Evolutionary conservation across 2,797 vertebrate species (phyloP).

Genomic region (Aphelocoma californica): DNA sequence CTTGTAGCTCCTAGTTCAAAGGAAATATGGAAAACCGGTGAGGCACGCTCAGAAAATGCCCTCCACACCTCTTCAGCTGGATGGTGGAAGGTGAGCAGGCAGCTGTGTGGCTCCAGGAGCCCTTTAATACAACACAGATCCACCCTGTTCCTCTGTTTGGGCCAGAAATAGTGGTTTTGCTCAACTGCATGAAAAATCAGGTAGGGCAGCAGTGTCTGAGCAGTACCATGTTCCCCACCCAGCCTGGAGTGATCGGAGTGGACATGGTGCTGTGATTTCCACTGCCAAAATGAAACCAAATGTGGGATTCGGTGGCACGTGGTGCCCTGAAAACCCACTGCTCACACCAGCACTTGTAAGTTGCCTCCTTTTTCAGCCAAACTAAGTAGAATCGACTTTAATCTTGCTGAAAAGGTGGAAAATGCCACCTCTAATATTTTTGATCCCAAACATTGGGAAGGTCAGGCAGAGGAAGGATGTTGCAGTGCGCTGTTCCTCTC

Average conservation of each 20-base stretch:
- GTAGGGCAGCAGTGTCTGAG: background rate
- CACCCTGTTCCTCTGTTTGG: background rate
- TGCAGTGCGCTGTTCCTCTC: fast-evolving
- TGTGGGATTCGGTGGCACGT: fast-evolving
- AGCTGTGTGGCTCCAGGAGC: background rate
- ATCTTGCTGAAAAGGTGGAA: fast-evolving
- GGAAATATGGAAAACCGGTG: background rate
- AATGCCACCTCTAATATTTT: background rate
- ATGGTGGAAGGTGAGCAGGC: background rate
- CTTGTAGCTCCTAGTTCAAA: background rate
- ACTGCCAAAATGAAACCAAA: background rate
- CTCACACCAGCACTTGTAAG: background rate
- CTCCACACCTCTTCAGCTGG: background rate
- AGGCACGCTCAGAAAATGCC: background rate
- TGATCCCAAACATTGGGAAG: background rate
- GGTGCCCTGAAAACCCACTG: background rate
- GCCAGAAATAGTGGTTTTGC: background rate
- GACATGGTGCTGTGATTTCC: background rate
- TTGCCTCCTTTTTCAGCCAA: background rate
- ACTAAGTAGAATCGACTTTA: fast-evolving
- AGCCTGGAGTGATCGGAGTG: background rate
- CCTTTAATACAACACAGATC: background rate
- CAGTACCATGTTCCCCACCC: fast-evolving
- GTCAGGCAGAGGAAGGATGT: background rate
- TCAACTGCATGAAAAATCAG: background rate